Evolutionary conservation across 1,140 invertebrate genomes (phyloP), one percentile per base, ranked within the genome.

Genomic region (Halictus rubicundus): DNA sequence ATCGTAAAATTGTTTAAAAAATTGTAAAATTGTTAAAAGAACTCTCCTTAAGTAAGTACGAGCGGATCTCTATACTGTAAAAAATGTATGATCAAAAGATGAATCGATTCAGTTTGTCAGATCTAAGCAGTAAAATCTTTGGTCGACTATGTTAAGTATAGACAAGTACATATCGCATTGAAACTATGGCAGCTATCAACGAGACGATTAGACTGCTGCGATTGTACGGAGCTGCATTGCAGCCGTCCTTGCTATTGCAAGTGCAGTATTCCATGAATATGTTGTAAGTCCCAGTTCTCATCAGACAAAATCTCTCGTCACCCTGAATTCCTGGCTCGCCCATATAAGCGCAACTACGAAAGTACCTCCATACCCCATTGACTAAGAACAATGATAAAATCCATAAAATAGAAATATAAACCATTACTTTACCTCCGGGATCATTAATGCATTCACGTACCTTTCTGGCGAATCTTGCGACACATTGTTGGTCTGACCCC

Each of bases 191-290:
- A 25, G 39, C 61, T 65, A 80, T 42, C 52, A 79, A 46, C 0
- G 66, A 82, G 12, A 63, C 57, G 4, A 84, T 46, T 65, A 87
- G 75, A 57, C 81, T 87, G 25, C 70, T 85, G 42, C 68, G 74
- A 37, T 84, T 57, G 59, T 86, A 69, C 19, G 90, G 78, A 8
- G 95, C 95, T 39, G 92, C 86, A 92, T 98, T 98, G 88, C 98
- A 98, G 8, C 97, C 97, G 93, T 98, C 97, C 93, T 98, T 98
- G 88, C 96, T 97, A 85, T 97, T 97, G 88, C 97, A 99, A 1
- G 97, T 98, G 90, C 98, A 99, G 88, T 97, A 97, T 93, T 98
- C 98, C 93, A 97, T 96, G 90, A 98, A 98, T 83, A 98, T 97
- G 90, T 98, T 98, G 90, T 97, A 98, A 3, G 97, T 98, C 60